Base-by-base conservation (phyloP, 2,113 vertebrate genomes). In the Prochilodus magdalenae region DNA sequence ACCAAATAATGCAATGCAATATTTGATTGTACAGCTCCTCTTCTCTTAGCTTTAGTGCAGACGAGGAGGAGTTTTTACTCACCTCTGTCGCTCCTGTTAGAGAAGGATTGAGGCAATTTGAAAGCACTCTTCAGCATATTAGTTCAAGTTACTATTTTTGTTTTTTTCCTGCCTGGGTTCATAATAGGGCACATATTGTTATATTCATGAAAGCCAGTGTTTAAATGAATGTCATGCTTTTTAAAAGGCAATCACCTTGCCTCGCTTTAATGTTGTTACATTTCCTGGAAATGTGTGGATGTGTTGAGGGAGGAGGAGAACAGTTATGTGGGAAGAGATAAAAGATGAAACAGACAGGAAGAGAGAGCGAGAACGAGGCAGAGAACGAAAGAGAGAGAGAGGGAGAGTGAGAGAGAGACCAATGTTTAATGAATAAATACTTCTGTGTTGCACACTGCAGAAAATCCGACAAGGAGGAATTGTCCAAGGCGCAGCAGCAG, bases 371-470 rank as follows among this genome's bases (percentile, higher is more conserved):
- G 27, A 49, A 47, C 59, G 24, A 36, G 71, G 20, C 12, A 20
- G 73, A 55, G 72, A 62, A 13, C 16, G 8, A 47, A n/a, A 76
- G 30, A 69, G 60, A 49, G 30, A 75, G 20, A 51, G 51, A 67
- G 66, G 36, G 30, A 36, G 51, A 67, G 33, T 29, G 24, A 63
- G 49, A 67, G 18, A 49, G 77, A 33, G 40, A 57, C 7, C 27
- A 27, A n/a, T 47, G 36, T 55, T 69, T 76, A 85, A 83, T 80
- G 73, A 83, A 87, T 36, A 75, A 72, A 81, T 65, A 77, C 30
- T 62, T 72, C 5, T 85, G 65, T 77, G 36, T 55, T 26, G 55
- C 47, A 77, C 60, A 30, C 74, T 11, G n/a, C 69, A 80, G 33
- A 24, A 75, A 83, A 80, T 70, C 55, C 74, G 73, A 83, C 77